A percentile compares a stretch with the other conserved stretches of the same genome.
Conservation (phyloP, 1,140 invertebrate genomes). For the Metaphire vulgaris region DNA sequence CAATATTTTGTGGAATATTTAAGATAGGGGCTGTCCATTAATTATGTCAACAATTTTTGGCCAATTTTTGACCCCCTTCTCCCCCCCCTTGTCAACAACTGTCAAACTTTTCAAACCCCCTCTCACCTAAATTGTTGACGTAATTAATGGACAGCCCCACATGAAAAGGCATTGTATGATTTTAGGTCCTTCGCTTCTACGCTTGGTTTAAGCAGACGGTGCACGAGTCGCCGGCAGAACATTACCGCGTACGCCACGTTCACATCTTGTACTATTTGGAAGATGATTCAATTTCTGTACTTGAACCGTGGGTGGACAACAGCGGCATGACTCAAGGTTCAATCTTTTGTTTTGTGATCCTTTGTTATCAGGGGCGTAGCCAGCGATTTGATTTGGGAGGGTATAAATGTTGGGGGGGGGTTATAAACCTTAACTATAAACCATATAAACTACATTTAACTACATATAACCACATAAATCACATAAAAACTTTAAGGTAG, state of each 20-base stretch:
- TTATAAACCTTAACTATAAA: too few relatives aligned
- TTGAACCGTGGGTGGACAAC: constrained; percentile 68
- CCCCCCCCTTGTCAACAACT: background rate
- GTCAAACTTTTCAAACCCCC: background rate
- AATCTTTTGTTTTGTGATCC: background rate
- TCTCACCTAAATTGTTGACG: too few relatives aligned
- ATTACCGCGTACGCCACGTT: constrained; percentile 66
- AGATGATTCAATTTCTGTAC: constrained; percentile 74
- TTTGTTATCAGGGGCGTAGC: too few relatives aligned
- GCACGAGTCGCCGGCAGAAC: constrained; percentile 66
- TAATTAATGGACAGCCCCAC: too few relatives aligned
- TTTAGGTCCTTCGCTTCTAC: constrained; percentile 71
- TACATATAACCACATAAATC: too few relatives aligned
- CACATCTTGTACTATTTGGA: constrained; percentile 78
- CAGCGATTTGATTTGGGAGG: too few relatives aligned
- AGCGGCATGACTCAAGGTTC: constrained; percentile 56
- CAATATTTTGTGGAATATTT: background rate
- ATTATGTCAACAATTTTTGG: background rate
- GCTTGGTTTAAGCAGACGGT: constrained; percentile 77
- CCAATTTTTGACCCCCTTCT: background rate
- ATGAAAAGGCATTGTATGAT: constrained; percentile 24
- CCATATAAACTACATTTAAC: too few relatives aligned
- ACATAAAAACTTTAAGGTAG: too few relatives aligned
- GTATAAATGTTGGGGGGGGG: too few relatives aligned
- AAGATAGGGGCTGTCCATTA: background rate